phyloP scores from a whole-genome alignment of 2,888 invertebrate species.

The Micoletzkya japonica region DNA sequence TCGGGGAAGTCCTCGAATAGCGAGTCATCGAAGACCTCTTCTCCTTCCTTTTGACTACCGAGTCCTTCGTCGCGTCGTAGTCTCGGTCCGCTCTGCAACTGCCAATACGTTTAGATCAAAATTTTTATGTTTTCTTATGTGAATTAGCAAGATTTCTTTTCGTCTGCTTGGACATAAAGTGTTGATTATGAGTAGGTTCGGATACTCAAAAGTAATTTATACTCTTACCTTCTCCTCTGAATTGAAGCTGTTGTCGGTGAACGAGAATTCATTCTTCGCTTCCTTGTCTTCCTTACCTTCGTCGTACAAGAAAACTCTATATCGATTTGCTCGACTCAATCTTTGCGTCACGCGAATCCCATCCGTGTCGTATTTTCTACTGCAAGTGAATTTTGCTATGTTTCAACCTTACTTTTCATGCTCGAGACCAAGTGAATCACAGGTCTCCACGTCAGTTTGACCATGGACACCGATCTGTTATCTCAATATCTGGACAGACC shows the following conservation, averaged over 20 bases:
- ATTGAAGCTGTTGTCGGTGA: slow-evolving; percentile 12
- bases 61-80: too few species aligned
- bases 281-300: slow-evolving; percentile 1
- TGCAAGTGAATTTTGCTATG: slow-evolving; percentile 29
- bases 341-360: slow-evolving; percentile 45
- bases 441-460: too few species aligned
- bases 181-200: too few species aligned
- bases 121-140: too few species aligned
- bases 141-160: too few species aligned
- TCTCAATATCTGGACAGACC: too few species aligned
- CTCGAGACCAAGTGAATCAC: too few species aligned
- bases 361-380: slow-evolving; percentile 58
- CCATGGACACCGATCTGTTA: too few species aligned
- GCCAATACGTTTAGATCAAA: too few species aligned
- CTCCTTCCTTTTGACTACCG: neutral
- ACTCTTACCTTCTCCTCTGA: slow-evolving; percentile 4
- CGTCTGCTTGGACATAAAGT: too few species aligned
- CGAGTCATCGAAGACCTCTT: slow-evolving; percentile 38
- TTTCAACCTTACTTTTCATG: neutral
- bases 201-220: neutral
- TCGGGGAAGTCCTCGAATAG: slow-evolving; percentile 37
- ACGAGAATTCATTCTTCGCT: slow-evolving; percentile 4
- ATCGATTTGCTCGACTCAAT: slow-evolving; percentile 39
- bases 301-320: slow-evolving; percentile 40
- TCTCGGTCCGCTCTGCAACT: neutral